Base-by-base conservation (phyloP, 2,888 invertebrate genomes). In the Lasioglossum calceatum region DNA sequence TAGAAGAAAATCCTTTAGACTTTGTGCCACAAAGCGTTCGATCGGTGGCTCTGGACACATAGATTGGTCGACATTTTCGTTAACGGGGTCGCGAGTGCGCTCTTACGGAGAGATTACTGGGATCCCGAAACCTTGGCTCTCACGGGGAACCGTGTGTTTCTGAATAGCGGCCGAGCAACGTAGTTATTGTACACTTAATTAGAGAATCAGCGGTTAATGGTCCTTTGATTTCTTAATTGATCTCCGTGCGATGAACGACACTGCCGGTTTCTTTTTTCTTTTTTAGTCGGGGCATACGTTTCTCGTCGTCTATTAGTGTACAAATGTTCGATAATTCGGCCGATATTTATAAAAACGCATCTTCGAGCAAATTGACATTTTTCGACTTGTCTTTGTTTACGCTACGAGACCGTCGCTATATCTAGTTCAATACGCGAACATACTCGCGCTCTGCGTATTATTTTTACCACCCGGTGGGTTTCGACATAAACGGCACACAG, bases 21-120 rank as follows among this genome's bases (percentile, higher is more conserved):
- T 84, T 58, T 81, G 88, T 82, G 86, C 79, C 74, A 81, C 70
- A 71, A 58, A 87, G 80, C 74, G 64, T 81, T 84, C 81, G 58
- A 82, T 82, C 82, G 64, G 70, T 77, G 81, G 84, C 86, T 87
- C 93, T 93, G 94, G 94, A 94, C 93, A 94, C 93, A 91, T 91
- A 94, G 94, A 94, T 94, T 95, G 95, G 94, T 95, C 94, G 91
- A 94, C 93, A 93, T 16, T 80, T 92, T 92, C 85, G 91, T 89
- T 76, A 80, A 88, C 84, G 81, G 83, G 81, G 81, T 78, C 87
- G 82, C 84, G 90, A 89, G 87, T 81, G 89, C 90, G 92, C 36
- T 36, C 84, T 90, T 86, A 79, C 85, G 85, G 44, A 67, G 83
- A 86, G n/a, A 73, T 61, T 75, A 90, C 12, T 77, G 84, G 82